Evolutionary conservation across 2,113 vertebrate genomes (phyloP), one percentile per base, ranked within the genome.

Genomic region (Crocuta crocuta): DNA sequence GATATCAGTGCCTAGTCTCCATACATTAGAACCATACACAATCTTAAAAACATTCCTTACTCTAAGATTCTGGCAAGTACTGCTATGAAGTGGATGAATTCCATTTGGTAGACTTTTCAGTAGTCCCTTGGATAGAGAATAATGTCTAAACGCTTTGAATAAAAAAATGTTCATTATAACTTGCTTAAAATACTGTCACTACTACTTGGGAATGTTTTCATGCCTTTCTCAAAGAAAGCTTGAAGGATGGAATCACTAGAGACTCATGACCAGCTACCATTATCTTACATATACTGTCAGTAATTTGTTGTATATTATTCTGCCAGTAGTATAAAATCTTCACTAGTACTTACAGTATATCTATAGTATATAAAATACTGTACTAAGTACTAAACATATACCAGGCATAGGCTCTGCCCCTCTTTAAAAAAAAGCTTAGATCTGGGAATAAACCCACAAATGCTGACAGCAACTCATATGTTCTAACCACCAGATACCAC

Each of bases 361-460:
- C 35, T 45, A 45, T 3, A 55, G n/a, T 68, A 65, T 23, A 93
- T 73, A 94, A 92, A 91, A 15, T 17, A 91, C 12, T 80, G 23
- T n/a, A 66, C 17, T 89, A 50, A 95, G 24, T 35, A 66, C 13
- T 89, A 58, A 95, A 95, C 17, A 89, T 80, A 35, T 50, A 92
- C 12, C 26, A 94, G 55, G 33, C 58, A 94, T 19, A n/a, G 81
- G 86, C 19, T 79, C 50, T 78, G 39, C 35, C n/a, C 88, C 50
- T 94, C 61, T 91, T 82, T 63, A 70, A 80, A 68, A 92, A 92
- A 71, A 80, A 45, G 16, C 39, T 53, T 95, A 82, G 79, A 89
- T 98, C 79, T 98, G 96, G 83, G 89, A 97, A 97, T 96, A 95
- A 98, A 97, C 84, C 97, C 98, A 98, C 97, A 98, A 97, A 97